Percentiles rank a stretch among this genome's conserved stretches.
Evolutionary conservation across 2,113 vertebrate species (phyloP).

Genomic region (Hippocampus guttulatus): DNA sequence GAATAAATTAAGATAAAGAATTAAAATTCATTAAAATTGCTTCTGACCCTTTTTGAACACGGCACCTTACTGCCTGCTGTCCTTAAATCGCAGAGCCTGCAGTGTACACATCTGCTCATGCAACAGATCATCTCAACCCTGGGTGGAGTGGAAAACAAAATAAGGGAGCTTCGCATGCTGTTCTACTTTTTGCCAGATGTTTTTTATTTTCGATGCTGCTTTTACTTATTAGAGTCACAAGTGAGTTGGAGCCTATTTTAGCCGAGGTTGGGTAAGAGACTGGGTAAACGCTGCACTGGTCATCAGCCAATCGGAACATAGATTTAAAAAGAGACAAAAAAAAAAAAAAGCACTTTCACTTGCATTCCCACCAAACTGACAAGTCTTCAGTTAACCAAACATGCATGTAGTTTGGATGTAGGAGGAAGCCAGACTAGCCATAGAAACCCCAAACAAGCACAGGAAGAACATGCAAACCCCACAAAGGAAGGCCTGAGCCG

Average conservation of each 20-base stretch:
- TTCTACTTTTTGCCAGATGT: not conserved
- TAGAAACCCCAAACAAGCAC: no score
- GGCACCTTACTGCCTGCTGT: not conserved
- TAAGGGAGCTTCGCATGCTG: not conserved
- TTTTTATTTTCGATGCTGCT: not conserved
- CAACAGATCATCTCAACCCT: constrained; percentile 19
- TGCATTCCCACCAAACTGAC: no score
- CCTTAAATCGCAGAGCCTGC: not conserved
- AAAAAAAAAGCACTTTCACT: no score
- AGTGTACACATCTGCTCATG: constrained; percentile 29
- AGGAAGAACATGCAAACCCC: no score
- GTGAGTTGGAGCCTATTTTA: not conserved
- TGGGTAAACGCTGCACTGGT: not conserved
- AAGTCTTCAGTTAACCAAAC: no score
- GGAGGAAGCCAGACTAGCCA: no score
- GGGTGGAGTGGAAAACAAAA: constrained; percentile 1
- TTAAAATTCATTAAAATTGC: not conserved
- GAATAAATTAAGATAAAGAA: not conserved
- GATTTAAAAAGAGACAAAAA: not conserved
- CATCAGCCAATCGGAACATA: not conserved
- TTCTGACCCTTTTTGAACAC: not conserved
- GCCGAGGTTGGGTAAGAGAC: not conserved
- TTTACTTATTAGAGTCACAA: not conserved
- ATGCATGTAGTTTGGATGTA: no score
- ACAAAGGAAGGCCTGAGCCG: no score